Conservation (phyloP, 2,888 invertebrate genomes). For the Oligia latruncula region DNA sequence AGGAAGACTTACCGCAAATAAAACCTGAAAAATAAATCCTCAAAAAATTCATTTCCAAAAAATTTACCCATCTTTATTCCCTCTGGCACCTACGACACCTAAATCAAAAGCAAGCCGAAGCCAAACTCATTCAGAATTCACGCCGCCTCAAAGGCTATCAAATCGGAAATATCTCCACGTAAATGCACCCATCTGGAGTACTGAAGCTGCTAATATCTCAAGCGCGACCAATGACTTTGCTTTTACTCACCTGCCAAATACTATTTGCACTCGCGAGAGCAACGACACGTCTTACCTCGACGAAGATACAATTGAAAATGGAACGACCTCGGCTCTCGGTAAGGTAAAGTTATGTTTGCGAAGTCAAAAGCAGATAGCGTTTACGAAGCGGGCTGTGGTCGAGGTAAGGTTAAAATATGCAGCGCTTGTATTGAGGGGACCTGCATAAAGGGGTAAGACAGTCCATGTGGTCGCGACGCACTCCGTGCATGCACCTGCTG, state of each 20-base stretch:
- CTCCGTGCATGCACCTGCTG: conserved; percentile 76
- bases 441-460: conserved; percentile 87
- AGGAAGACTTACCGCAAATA: background rate
- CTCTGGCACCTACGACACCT: conserved; percentile 56
- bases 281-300: conserved; percentile 44
- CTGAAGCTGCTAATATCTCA: conserved; percentile 88
- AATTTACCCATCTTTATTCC: conserved; percentile 50
- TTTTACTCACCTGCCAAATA: conserved; percentile 80
- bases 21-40: background rate
- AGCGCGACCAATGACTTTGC: conserved; percentile 82
- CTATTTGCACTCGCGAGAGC: conserved; percentile 26
- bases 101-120: conserved; percentile 62
- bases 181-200: conserved; percentile 85
- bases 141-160: conserved; percentile 84
- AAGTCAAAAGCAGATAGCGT: conserved; percentile 85
- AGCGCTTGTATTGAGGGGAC: conserved; percentile 87
- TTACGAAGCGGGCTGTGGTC: conserved; percentile 85
- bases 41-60: conserved; percentile 43
- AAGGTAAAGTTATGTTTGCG: conserved; percentile 68
- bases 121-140: conserved; percentile 67
- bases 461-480: conserved; percentile 81
- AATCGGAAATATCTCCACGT: conserved; percentile 84
- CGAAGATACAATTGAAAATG: conserved; percentile 63
- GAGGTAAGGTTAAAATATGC: conserved; percentile 87
- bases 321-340: conserved; percentile 32